Conservation (phyloP, 53 echinoderm and acorn worm species). For the Temnopleurus reevesii region DNA sequence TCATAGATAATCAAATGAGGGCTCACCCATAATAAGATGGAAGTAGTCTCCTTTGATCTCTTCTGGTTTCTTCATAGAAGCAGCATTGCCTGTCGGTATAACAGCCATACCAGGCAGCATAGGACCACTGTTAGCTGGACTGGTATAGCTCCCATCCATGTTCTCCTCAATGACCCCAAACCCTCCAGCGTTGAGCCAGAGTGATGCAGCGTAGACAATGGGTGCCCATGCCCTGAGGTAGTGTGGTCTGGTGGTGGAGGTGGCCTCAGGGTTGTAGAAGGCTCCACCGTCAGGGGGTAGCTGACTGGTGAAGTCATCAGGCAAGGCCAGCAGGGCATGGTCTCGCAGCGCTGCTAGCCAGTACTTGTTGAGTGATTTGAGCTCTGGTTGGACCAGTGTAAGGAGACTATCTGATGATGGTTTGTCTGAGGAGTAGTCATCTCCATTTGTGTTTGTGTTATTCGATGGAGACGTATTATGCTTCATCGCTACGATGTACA, state of each 20-base stretch:
- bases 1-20: too few relatives aligned
- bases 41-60: slow-evolving; percentile 86
- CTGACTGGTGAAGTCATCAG: slow-evolving; percentile 91
- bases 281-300: slow-evolving; percentile 91
- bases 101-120: slow-evolving; percentile 74
- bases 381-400: slow-evolving; percentile 87
- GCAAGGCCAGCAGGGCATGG: slow-evolving; percentile 93
- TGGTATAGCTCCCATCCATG: slow-evolving; percentile 73
- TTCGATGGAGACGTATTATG: slow-evolving; percentile 69
- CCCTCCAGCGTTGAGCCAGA: slow-evolving; percentile 91
- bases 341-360: slow-evolving; percentile 98
- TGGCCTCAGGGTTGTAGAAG: slow-evolving; percentile 97
- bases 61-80: slow-evolving; percentile 69
- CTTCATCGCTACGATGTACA: slow-evolving; percentile 98
- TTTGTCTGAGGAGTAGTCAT: slow-evolving; percentile 49
- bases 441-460: slow-evolving; percentile 52
- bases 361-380: slow-evolving; percentile 88
- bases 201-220: slow-evolving; percentile 88
- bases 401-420: slow-evolving; percentile 85
- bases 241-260: slow-evolving; percentile 87
- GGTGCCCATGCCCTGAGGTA: slow-evolving; percentile 98
- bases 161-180: slow-evolving; percentile 80
- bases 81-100: slow-evolving; percentile 47
- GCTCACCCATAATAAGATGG: slow-evolving; percentile 90
- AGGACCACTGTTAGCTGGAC: slow-evolving; percentile 71